A percentile compares a stretch with the other conserved stretches of the same genome.
phyloP scores from a whole-genome alignment of 2,113 vertebrate genomes.

The Bubo blakistoni region DNA sequence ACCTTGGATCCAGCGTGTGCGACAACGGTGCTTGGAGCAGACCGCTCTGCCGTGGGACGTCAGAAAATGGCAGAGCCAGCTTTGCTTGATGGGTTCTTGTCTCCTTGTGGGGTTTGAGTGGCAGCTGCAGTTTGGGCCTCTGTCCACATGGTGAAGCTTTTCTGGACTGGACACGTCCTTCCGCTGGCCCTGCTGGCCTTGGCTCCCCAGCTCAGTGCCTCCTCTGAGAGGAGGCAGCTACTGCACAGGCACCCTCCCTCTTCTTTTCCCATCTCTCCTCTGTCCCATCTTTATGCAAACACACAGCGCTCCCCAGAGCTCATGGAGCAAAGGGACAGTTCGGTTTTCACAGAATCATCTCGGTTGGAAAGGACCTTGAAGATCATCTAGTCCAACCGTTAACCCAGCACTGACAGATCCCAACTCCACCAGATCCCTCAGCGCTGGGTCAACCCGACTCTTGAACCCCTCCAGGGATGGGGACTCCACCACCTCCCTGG shows the following conservation, averaged over 20 bases:
- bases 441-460: too few species aligned
- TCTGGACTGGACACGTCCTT: neutral
- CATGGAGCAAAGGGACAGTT: neutral
- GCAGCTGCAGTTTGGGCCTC: neutral
- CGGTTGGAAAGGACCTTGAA: too few species aligned
- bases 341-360: neutral
- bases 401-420: too few species aligned
- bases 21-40: neutral
- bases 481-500: too few species aligned
- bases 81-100: neutral
- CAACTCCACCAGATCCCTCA: too few species aligned
- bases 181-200: neutral
- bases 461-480: too few species aligned
- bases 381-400: too few species aligned
- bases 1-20: fast-evolving
- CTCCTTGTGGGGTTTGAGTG: neutral
- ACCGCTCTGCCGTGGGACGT: too few species aligned
- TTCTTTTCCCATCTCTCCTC: neutral
- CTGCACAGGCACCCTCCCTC: neutral
- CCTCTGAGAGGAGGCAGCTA: neutral
- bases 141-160: neutral
- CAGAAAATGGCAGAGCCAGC: neutral
- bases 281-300: neutral
- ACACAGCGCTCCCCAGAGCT: neutral
- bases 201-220: neutral